Evolutionary conservation across 2,113 vertebrate species (phyloP), one percentile per base, ranked within the genome.

Genomic region (Grallaria varia): DNA sequence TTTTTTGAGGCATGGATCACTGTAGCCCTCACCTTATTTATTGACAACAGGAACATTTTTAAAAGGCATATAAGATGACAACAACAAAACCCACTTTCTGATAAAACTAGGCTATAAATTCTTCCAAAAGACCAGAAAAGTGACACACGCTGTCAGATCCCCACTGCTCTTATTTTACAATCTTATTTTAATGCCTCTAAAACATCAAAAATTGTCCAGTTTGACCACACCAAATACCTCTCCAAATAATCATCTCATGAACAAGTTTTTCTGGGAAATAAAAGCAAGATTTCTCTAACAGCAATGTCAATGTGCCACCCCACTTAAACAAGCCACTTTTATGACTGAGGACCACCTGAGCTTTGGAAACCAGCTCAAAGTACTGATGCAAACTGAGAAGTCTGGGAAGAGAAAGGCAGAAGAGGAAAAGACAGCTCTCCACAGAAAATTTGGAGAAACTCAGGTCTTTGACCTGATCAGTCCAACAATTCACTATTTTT

Each of bases 1-100:
- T 47, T 95, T 84, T 96, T 96, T 71, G 63, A 93, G 37, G 45
- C 42, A n/a, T 11, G 35, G 71, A 88, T 80, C 88, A 60, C 37
- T 63, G 44, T 50, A 76, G 35, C 47, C 31, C 25, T 80, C 82
- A 87, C 49, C 62, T 89, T 84, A 92, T 89, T 94, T 90, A 92
- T 47, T 22, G 15, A 66, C 81, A 87, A 80, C 60, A 37, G 49
- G 71, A 77, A 89, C 23, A 33, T 37, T 64, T 85, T 81, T 52
- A 77, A 91, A 87, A 94, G 56, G 77, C 24, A 8, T 45, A 49
- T 35, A 47, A 56, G 47, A 59, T 20, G 44, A 81, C 74, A 91
- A 69, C 66, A 91, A 80, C 77, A 95, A 92, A 96, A 79, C 20
- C 52, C 44, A 67, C 63, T 83, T 83, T 37, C 67, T 5, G 3